These are phyloP conservation scores for Acanthis flammea DNA, from an alignment of 2,797 vertebrate genomes.

Conservation along the genomic window DNA sequence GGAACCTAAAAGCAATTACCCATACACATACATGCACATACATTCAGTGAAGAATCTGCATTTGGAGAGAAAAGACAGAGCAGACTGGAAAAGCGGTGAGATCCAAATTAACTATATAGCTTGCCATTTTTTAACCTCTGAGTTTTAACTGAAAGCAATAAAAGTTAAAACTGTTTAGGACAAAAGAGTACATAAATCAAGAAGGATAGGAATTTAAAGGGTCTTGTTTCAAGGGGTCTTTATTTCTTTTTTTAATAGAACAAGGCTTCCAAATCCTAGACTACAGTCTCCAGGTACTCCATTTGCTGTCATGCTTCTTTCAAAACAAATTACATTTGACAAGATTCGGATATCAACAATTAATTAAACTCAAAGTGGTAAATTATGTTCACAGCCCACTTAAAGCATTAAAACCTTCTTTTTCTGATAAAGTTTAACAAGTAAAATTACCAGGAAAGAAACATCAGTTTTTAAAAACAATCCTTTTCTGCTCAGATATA, in stretches of 20 bases:
- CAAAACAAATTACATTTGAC: slow-evolving; percentile 46
- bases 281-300: neutral
- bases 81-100: neutral
- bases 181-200: neutral
- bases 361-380: slow-evolving; percentile 46
- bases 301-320: neutral
- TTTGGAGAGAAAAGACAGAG: neutral
- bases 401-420: slow-evolving; percentile 16
- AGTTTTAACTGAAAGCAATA: neutral
- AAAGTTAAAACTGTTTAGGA: neutral
- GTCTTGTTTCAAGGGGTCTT: neutral
- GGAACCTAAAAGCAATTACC: neutral
- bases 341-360: slow-evolving; percentile 43
- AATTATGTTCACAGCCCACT: slow-evolving; percentile 7
- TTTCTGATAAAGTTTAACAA: slow-evolving; percentile 3
- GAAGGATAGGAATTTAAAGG: neutral
- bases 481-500: neutral
- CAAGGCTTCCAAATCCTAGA: neutral
- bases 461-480: neutral
- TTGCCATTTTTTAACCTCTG: neutral
- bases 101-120: neutral
- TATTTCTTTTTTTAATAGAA: neutral
- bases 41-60: neutral
- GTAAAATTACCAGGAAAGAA: neutral
- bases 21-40: neutral